Evolutionary conservation across 1,140 invertebrate genomes (phyloP).

Genomic region (Aphidius ervi): DNA sequence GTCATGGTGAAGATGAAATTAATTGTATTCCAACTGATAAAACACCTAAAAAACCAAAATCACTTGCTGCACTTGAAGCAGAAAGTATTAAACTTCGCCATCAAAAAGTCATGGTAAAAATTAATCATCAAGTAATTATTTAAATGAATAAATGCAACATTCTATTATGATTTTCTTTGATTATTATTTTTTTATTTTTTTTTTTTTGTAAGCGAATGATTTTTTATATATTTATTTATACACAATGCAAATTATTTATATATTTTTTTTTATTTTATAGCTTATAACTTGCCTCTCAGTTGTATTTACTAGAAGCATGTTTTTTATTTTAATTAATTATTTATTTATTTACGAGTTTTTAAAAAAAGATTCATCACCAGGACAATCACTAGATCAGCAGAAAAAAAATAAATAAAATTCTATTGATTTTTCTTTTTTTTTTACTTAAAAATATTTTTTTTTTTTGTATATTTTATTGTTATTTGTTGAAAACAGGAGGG

Average conservation of each 20-base stretch:
- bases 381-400: too few relatives aligned
- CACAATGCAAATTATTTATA: conserved; percentile 12
- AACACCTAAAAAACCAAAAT: conserved; percentile 70
- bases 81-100: conserved; percentile 67
- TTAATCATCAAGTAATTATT: not conserved
- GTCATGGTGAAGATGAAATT: conserved; percentile 75
- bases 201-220: conserved; percentile 18
- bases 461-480: conserved; percentile 33
- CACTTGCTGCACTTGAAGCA: conserved; percentile 66
- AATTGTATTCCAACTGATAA: conserved; percentile 70
- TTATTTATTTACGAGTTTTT: too few relatives aligned
- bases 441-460: conserved; percentile 15
- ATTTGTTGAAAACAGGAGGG: conserved; percentile 59
- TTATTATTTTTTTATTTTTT: conserved; percentile 16
- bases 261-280: too few relatives aligned
- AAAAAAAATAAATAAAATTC: too few relatives aligned
- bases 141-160: too few relatives aligned
- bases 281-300: too few relatives aligned
- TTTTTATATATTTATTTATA: conserved; percentile 4
- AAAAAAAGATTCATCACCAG: too few relatives aligned
- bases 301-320: too few relatives aligned
- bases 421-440: too few relatives aligned
- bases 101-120: conserved; percentile 54
- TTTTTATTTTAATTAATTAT: too few relatives aligned
- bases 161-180: not conserved